Evolutionary conservation across 2,888 invertebrate species (phyloP).

Genomic region (Chrysolina haemoptera): DNA sequence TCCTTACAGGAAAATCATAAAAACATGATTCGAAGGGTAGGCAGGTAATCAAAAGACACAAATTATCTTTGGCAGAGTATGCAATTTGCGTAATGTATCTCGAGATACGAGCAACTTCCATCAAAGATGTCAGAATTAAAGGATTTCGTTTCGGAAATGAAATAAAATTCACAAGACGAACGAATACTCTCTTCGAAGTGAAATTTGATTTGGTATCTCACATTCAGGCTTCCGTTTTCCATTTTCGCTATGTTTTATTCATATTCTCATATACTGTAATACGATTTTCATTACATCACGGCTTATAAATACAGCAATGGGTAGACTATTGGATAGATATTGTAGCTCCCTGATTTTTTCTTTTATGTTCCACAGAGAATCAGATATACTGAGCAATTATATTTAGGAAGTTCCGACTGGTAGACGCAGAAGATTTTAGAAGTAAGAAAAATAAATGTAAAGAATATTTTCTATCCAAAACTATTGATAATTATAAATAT

Average conservation of each 20-base stretch:
- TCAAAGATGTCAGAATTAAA: constrained; percentile 21
- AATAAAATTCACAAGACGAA: constrained; percentile 20
- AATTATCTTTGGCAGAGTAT: too few species aligned
- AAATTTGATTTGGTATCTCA: constrained; percentile 26
- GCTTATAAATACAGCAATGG: constrained; percentile 5
- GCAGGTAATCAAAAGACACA: too few species aligned
- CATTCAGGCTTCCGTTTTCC: constrained; percentile 10
- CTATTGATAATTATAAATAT: too few species aligned
- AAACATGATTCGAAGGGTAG: too few species aligned
- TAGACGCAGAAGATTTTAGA: too few species aligned
- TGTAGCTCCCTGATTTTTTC: background rate
- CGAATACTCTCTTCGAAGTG: constrained; percentile 5
- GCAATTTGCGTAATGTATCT: background rate
- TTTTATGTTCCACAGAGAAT: background rate
- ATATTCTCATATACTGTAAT: constrained; percentile 9
- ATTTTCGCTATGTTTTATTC: constrained; percentile 22
- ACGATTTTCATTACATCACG: constrained; percentile 15
- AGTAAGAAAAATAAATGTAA: too few species aligned
- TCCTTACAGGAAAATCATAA: too few species aligned
- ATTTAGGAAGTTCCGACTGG: too few species aligned
- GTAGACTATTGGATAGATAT: constrained; percentile 9
- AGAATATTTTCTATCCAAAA: too few species aligned
- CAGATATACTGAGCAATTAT: too few species aligned
- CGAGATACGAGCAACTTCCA: background rate
- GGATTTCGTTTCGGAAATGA: background rate